A percentile compares a stretch with the other conserved stretches of the same genome.
Evolutionary conservation across 2,888 invertebrate genomes (phyloP).

Genomic region (Hyalella azteca): DNA sequence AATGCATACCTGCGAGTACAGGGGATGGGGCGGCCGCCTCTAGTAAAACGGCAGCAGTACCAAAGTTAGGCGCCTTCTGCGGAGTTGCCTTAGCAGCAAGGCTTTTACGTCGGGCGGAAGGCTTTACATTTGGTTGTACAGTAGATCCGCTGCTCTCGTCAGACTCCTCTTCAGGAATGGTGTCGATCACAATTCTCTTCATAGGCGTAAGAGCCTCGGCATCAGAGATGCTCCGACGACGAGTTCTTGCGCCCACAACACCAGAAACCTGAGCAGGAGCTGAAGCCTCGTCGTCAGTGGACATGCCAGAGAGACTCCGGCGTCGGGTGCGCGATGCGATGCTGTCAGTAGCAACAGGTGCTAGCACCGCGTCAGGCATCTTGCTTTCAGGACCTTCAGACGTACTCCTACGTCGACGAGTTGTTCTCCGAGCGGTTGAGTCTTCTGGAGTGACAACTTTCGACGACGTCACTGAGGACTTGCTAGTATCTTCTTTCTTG

Average conservation of each 20-base stretch:
- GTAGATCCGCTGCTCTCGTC: background rate
- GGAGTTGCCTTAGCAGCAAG: background rate
- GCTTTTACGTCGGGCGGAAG: background rate
- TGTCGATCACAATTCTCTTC: background rate
- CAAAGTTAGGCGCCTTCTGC: background rate
- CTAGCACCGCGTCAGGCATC: background rate
- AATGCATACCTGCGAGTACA: background rate
- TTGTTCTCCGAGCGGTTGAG: background rate
- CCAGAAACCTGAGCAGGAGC: background rate
- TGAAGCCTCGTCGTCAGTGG: background rate
- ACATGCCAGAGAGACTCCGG: constrained; percentile 6
- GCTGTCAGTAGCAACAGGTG: background rate
- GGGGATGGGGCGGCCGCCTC: background rate
- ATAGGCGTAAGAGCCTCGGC: background rate
- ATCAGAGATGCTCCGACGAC: background rate
- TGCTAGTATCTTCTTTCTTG: background rate
- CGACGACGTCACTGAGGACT: background rate
- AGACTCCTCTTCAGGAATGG: background rate
- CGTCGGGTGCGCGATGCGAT: constrained; percentile 10
- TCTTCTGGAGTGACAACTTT: background rate
- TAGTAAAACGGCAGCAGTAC: background rate
- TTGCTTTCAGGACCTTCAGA: background rate
- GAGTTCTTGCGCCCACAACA: background rate
- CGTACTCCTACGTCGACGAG: background rate
- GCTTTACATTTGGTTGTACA: background rate